A percentile compares a stretch with the other conserved stretches of the same genome.
phyloP scores from a whole-genome alignment of 2,888 invertebrate species.

The Latheticus oryzae region DNA sequence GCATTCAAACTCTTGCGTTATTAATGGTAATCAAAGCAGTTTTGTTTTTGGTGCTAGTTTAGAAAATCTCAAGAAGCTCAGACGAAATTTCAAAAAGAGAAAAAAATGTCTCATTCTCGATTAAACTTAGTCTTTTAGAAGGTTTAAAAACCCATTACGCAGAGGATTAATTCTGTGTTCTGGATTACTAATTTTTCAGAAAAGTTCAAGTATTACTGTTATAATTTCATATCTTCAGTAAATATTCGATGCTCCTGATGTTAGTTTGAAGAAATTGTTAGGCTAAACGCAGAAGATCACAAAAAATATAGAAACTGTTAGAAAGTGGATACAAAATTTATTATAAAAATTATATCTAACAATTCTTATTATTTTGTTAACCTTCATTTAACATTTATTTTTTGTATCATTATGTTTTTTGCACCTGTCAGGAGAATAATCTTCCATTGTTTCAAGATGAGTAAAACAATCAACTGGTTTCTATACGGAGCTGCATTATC shows the following conservation, averaged over 20 bases:
- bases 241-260: constrained; percentile 70
- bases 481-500: neutral
- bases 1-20: constrained; percentile 47
- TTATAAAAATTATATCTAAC: no score
- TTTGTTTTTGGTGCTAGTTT: constrained; percentile 47
- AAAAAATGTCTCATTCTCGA: constrained; percentile 7
- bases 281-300: no score
- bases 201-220: constrained; percentile 75
- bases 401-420: neutral
- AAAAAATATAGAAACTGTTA: no score
- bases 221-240: constrained; percentile 80
- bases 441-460: neutral
- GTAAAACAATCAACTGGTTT: constrained; percentile 5
- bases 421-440: neutral
- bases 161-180: constrained; percentile 62
- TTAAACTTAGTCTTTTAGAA: neutral
- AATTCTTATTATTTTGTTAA: constrained; percentile 4
- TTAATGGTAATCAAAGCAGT: constrained; percentile 46
- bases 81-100: constrained; percentile 33
- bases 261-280: constrained; percentile 63
- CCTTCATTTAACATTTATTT: constrained; percentile 2
- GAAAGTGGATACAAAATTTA: no score
- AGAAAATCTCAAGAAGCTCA: constrained; percentile 47
- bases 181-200: constrained; percentile 59
- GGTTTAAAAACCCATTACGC: constrained; percentile 28